Evolutionary conservation across 2,888 invertebrate species (phyloP), one percentile per base, ranked within the genome.

Genomic region (Torymus auratus): DNA sequence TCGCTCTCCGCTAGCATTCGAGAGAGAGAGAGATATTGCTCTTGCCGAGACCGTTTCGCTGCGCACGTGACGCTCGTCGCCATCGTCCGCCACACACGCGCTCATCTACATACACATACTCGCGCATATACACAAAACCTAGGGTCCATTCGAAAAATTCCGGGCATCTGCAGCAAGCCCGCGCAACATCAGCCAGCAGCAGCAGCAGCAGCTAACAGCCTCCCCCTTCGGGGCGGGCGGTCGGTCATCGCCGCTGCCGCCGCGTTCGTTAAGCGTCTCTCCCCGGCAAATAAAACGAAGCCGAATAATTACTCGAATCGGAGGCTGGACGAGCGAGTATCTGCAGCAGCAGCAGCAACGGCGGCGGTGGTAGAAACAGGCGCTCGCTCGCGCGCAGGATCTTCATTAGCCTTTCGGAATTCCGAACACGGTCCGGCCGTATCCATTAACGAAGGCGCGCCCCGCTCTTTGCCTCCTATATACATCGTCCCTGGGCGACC

Each of bases 381-480:
- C 41, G 41, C 41, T 5, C 41, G 3, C 28, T 2, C 28, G 1
- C 28, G 41, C 69, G 61, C 28, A 83, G 83, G 86, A 85, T 86
- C 86, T 88, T 87, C 86, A 87, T 87, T 86, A 87, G 83, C 78
- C 81, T 83, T 83, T 83, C 77, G 83, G 84, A 84, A 88, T 87
- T 87, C 84, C 82, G 83, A 83, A 83, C 85, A 84, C 84, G 85
- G 79, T 73, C 77, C 83, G 83, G 83, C 82, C 81, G 82, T 84
- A 85, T 87, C 76, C 85, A 87, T 88, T 88, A 87, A 83, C 83
- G 83, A 70, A 62, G 65, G 75, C 56, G 67, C 76, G 80, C 79
- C 53, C 52, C 71, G 69, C 50, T 41, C 2, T 17, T 23, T 52
- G 56, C 3, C 17, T 23, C 53, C 20, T 1, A 41, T 41, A 41